Conservation (phyloP, 2,797 vertebrate genomes). For the Acanthurus tractus region DNA sequence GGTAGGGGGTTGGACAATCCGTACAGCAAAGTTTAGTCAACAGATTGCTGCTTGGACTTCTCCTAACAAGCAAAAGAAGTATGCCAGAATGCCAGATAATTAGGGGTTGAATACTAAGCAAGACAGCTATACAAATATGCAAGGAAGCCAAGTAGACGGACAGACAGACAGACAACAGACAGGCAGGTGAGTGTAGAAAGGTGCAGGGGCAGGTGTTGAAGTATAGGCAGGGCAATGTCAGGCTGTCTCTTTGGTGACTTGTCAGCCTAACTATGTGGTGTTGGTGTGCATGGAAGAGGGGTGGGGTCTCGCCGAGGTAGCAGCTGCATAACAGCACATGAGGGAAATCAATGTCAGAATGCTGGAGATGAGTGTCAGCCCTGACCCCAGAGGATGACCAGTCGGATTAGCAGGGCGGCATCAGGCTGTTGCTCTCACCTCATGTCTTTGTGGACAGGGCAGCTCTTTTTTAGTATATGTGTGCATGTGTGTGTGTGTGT, state of each 20-base stretch:
- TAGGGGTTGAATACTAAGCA: conserved; percentile 31
- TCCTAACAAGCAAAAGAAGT: conserved; percentile 18
- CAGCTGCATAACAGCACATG: conserved; percentile 69
- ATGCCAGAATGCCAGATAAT: conserved; percentile 36
- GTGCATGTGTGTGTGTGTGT: neutral
- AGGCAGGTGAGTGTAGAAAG: neutral
- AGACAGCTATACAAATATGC: conserved; percentile 31
- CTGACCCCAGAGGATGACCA: conserved; percentile 73
- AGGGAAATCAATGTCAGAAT: conserved; percentile 77
- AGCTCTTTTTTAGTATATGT: conserved; percentile 10
- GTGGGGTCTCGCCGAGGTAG: conserved; percentile 38
- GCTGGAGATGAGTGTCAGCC: conserved; percentile 69
- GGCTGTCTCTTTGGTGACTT: conserved; percentile 30
- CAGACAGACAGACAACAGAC: neutral
- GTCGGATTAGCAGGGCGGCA: conserved; percentile 64
- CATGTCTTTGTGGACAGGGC: conserved; percentile 25
- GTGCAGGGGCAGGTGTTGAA: conserved; percentile 40
- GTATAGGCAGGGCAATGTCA: conserved; percentile 21
- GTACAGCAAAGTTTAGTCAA: conserved; percentile 20
- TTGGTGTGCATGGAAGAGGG: conserved; percentile 1
- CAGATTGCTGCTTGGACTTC: conserved; percentile 31
- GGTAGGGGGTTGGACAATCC: conserved; percentile 46
- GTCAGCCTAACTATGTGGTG: conserved; percentile 40
- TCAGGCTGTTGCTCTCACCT: conserved; percentile 36
- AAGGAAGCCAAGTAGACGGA: conserved; percentile 20